Conservation (phyloP, 2,888 invertebrate genomes). For the Alentia gelatinosa region DNA sequence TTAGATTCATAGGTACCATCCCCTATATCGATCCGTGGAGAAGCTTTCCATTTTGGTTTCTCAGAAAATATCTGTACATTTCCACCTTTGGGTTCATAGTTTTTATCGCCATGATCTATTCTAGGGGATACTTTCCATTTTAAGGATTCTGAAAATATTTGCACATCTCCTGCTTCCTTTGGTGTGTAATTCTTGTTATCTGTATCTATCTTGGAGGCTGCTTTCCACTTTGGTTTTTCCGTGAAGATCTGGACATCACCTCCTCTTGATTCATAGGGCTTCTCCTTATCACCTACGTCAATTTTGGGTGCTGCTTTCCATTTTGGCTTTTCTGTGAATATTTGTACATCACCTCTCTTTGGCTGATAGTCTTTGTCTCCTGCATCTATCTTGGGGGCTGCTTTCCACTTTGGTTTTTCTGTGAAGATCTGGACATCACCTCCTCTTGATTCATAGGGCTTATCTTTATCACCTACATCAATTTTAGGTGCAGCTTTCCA, state of each 20-base stretch:
- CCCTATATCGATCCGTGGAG: not conserved
- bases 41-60: not conserved
- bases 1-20: not conserved
- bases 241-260: not conserved
- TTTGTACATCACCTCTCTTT: not conserved
- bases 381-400: not conserved
- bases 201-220: not conserved
- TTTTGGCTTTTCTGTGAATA: conserved; percentile 5
- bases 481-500: not conserved
- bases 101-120: not conserved
- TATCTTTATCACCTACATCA: not conserved
- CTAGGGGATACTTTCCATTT: not conserved
- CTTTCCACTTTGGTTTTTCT: conserved; percentile 23
- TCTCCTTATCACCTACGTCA: not conserved
- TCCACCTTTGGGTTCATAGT: not conserved
- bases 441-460: not conserved
- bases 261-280: not conserved
- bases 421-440: not conserved
- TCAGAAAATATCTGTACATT: not conserved
- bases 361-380: not conserved
- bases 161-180: not conserved
- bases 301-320: conserved; percentile 5
- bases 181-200: not conserved
- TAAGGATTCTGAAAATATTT: not conserved
- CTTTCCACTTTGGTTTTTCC: conserved; percentile 5